Conservation (phyloP, 2,888 invertebrate genomes). For the Pogonocherus hispidulus region DNA sequence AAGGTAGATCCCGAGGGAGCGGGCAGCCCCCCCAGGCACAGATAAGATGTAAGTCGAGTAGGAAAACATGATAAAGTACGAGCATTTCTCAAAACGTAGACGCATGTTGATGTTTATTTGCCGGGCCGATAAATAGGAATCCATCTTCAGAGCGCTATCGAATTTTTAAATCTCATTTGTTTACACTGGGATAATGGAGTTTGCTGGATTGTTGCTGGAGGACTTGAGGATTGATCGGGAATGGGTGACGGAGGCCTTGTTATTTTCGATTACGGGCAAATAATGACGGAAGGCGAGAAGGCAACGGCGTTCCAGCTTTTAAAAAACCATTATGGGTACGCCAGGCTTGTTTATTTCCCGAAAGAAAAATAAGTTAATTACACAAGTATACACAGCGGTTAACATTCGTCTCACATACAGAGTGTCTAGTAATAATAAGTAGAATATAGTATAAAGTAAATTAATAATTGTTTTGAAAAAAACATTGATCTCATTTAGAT, state of each 20-base stretch:
- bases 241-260: background rate
- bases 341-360: no score
- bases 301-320: background rate
- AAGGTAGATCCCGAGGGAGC: slow-evolving; percentile 24
- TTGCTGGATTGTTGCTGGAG: slow-evolving; percentile 1
- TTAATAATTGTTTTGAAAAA: no score
- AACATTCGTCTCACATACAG: no score
- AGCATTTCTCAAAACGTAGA: slow-evolving; percentile 46
- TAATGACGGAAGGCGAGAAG: background rate
- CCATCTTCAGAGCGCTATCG: slow-evolving; percentile 26
- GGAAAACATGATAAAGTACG: slow-evolving; percentile 47
- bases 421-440: no score
- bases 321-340: background rate
- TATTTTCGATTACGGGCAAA: slow-evolving; percentile 11
- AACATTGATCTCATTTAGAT: no score
- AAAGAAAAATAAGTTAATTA: background rate
- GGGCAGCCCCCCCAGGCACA: slow-evolving; percentile 12
- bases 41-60: slow-evolving; percentile 33
- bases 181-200: slow-evolving; percentile 16
- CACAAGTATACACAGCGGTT: no score
- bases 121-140: slow-evolving; percentile 37
- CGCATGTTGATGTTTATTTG: slow-evolving; percentile 50
- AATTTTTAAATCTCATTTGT: slow-evolving; percentile 28
- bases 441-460: no score
- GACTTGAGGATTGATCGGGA: slow-evolving; percentile 21